Evolutionary conservation across 2,888 invertebrate species (phyloP).

Genomic region (Priocnemis perturbator): DNA sequence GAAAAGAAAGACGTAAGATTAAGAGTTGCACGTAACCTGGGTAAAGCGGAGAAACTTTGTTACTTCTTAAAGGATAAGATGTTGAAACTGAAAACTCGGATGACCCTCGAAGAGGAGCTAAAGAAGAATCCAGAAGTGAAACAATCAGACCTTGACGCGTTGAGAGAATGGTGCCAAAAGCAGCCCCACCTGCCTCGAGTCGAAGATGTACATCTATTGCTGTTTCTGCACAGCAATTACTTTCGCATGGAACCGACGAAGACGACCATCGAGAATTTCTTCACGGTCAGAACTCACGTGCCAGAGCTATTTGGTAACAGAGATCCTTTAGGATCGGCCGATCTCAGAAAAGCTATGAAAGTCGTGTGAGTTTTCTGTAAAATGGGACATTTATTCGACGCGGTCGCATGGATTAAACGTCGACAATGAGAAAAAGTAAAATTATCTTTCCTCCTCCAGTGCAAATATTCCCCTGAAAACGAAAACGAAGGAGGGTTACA

Average conservation of each 20-base stretch:
- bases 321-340: slow-evolving; percentile 73
- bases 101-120: slow-evolving; percentile 76
- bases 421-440: no score
- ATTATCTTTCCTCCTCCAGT: no score
- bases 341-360: slow-evolving; percentile 74
- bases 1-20: no score
- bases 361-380: slow-evolving; percentile 73
- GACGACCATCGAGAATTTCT: slow-evolving; percentile 81
- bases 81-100: no score
- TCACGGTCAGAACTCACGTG: slow-evolving; percentile 80
- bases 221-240: slow-evolving; percentile 81
- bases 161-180: slow-evolving; percentile 79
- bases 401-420: no score
- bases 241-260: slow-evolving; percentile 82
- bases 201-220: slow-evolving; percentile 78
- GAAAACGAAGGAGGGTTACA: slow-evolving; percentile 78
- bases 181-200: slow-evolving; percentile 81
- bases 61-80: no score
- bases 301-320: slow-evolving; percentile 80
- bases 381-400: no score
- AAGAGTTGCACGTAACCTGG: no score
- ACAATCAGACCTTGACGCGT: slow-evolving; percentile 77
- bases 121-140: slow-evolving; percentile 78
- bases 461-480: slow-evolving; percentile 27
- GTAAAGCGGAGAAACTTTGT: no score